Base-by-base conservation (phyloP, 2,797 vertebrate genomes). In the Myotis findleyi region DNA sequence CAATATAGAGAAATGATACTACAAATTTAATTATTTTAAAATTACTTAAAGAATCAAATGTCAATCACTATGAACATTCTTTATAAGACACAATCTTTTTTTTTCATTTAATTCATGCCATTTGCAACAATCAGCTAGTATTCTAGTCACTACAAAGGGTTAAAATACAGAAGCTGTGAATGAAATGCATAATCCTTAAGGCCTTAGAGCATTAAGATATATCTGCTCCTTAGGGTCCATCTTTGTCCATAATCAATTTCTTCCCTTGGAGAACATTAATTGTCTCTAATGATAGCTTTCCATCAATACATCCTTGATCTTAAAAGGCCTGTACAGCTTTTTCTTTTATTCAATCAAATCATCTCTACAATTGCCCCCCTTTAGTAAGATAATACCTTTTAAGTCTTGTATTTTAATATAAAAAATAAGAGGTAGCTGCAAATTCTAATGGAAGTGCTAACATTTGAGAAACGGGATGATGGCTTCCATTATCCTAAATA, bases 201-300 rank as follows among this genome's bases (percentile, higher is more conserved):
- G 98, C 97, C 98, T 98, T 97, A 96, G 97, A 98, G 98, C 98
- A 98, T 98, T 98, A 98, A 98, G 98, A 98, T 98, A 97, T 98
- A 98, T 98, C 98, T 98, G 95, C 98, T 98, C 98, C 98, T 99
- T 98, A 98, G 98, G 98, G 98, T 98, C 98, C 98, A 98, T 98
- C 99, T 99, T 98, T 98, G 98, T 98, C 98, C 98, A 99, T 99
- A 99, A 99, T 99, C 99, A 99, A 99, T 99, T 99, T 98, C 98
- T 98, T 98, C 98, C 98, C 98, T 98, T 98, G 98, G 98, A 98
- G 98, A 98, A 98, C 98, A 98, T 99, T 99, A 99, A 99, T 99
- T 99, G 99, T 98, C 98, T 99, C 98, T 99, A 99, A 99, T 99
- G 99, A 99, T 99, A 99, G 99, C 98, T 99, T 99, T 99, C 99